Conservation (phyloP, 1,140 invertebrate species). For the Oreohelix idahoensis region DNA sequence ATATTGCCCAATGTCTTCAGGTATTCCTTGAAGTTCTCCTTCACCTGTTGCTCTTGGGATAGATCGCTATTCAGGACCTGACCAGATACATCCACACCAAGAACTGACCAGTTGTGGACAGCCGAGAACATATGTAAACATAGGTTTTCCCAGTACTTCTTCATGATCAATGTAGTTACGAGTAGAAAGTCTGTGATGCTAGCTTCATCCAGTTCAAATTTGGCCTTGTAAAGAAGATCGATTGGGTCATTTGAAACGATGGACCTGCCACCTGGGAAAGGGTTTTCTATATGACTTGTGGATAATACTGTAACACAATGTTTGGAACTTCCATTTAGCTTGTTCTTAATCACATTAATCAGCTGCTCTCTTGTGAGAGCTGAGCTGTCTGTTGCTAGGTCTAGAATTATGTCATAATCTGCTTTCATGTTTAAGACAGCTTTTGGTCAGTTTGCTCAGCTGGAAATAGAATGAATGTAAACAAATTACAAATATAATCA, state of each 20-base stretch:
- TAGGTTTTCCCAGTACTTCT: slow-evolving; percentile 35
- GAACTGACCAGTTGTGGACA: slow-evolving; percentile 21
- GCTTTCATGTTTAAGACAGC: not conserved
- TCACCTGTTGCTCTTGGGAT: not conserved
- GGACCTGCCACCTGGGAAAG: not conserved
- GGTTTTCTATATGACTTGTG: not conserved
- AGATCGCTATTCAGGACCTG: not conserved
- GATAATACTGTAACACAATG: not conserved
- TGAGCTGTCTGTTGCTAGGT: slow-evolving; percentile 10
- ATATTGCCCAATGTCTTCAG: slow-evolving; percentile 1
- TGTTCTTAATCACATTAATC: not conserved
- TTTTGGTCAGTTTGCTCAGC: not conserved
- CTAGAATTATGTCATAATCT: slow-evolving; percentile 7
- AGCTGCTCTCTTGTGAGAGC: not conserved
- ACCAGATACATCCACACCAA: slow-evolving; percentile 19
- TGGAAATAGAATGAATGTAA: not conserved
- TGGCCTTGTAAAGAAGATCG: slow-evolving; percentile 27
- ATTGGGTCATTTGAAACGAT: not conserved
- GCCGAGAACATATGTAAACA: slow-evolving; percentile 28
- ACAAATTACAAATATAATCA: too few species aligned
- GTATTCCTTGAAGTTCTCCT: not conserved
- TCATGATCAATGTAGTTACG: slow-evolving; percentile 21
- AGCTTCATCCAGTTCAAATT: slow-evolving; percentile 11
- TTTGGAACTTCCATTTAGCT: not conserved
- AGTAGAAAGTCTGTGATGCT: not conserved